Evolutionary conservation across 2,888 invertebrate species (phyloP).

Genomic region (Philopedon plagiatum): DNA sequence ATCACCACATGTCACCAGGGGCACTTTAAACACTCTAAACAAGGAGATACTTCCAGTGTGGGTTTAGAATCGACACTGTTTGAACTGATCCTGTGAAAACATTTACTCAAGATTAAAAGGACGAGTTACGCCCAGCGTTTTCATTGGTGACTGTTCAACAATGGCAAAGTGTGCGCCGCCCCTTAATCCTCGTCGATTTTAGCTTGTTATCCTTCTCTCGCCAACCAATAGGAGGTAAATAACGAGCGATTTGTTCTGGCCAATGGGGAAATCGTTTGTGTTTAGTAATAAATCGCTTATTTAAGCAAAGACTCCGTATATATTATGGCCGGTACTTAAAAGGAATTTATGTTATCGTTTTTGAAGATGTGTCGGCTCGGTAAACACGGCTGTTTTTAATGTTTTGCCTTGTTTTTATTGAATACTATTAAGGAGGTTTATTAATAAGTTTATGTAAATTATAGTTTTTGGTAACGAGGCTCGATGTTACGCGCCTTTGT

Average conservation of each 20-base stretch:
- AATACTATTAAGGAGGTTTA: conserved; percentile 44
- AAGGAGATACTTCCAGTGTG: conserved; percentile 47
- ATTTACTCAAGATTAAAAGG: conserved; percentile 56
- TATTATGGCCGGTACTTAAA: conserved; percentile 58
- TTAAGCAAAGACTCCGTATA: conserved; percentile 58
- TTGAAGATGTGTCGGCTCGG: conserved; percentile 52
- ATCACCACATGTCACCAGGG: conserved; percentile 48
- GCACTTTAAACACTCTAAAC: conserved; percentile 45
- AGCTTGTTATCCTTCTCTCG: conserved; percentile 51
- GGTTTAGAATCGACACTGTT: conserved; percentile 57
- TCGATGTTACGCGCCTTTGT: conserved; percentile 6
- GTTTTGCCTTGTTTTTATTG: conserved; percentile 50
- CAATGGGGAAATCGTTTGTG: conserved; percentile 31
- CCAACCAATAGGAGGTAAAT: conserved; percentile 38
- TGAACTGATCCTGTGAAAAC: conserved; percentile 55
- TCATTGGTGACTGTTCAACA: conserved; percentile 57
- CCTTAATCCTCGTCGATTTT: conserved; percentile 30
- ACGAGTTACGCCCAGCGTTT: conserved; percentile 48
- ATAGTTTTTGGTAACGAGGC: conserved; percentile 23
- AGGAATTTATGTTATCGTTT: conserved; percentile 58
- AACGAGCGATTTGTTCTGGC: conserved; percentile 52
- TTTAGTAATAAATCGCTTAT: conserved; percentile 58
- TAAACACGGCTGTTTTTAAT: conserved; percentile 52
- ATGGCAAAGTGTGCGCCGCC: conserved; percentile 54
- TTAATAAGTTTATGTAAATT: conserved; percentile 30